A percentile compares a stretch with the other conserved stretches of the same genome.
Evolutionary conservation across 1,140 invertebrate genomes (phyloP).

Genomic region (Heliconius hewitsoni): DNA sequence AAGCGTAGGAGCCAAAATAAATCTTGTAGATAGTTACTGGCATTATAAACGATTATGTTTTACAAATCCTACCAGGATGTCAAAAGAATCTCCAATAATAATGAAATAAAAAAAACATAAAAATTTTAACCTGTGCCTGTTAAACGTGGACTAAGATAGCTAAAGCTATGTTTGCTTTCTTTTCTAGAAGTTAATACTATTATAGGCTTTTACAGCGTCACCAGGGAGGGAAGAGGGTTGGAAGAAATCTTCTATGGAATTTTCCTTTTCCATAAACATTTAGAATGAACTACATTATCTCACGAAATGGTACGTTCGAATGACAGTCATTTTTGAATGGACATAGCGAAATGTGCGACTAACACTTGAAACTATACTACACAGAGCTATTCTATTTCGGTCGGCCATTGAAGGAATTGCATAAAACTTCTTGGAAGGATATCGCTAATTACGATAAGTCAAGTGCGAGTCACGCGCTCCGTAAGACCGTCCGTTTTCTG

Average conservation of each 20-base stretch:
- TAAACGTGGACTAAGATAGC: too few species aligned
- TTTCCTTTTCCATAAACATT: too few species aligned
- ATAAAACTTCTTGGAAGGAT: constrained; percentile 4
- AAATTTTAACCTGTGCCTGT: too few species aligned
- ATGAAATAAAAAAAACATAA: background rate
- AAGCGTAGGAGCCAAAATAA: background rate
- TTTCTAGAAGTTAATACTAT: too few species aligned
- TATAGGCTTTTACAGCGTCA: too few species aligned
- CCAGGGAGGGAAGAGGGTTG: too few species aligned
- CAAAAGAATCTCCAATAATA: background rate
- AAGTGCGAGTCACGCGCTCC: background rate
- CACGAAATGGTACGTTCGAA: too few species aligned
- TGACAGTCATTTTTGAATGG: too few species aligned
- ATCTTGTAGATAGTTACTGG: background rate
- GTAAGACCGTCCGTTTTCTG: background rate
- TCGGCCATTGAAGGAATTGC: background rate
- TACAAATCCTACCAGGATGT: background rate
- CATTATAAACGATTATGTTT: background rate
- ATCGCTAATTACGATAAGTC: constrained; percentile 14
- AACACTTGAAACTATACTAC: background rate
- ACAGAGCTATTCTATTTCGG: background rate
- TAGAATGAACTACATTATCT: too few species aligned
- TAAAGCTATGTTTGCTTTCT: too few species aligned
- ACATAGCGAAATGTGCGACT: background rate
- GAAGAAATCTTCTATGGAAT: too few species aligned